phyloP scores from a whole-genome alignment of 2,888 invertebrate species.

The Vanessa cardui region DNA sequence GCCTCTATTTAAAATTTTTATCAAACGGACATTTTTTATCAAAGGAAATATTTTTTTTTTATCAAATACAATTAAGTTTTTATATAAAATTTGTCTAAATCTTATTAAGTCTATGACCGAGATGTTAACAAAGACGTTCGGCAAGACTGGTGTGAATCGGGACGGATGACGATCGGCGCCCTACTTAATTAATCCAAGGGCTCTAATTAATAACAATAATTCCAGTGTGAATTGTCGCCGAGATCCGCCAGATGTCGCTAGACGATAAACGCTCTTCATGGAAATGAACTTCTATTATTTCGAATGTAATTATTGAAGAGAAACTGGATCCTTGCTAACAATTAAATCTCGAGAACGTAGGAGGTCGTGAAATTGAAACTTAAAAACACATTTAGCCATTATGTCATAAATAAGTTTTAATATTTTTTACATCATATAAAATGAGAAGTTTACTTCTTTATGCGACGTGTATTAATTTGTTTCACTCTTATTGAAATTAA shows the following conservation, averaged over 20 bases:
- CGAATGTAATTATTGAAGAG: constrained; percentile 38
- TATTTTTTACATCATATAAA: too few species aligned
- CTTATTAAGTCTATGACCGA: constrained; percentile 50
- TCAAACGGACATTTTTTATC: too few species aligned
- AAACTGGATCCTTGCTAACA: constrained; percentile 13
- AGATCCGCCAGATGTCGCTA: constrained; percentile 72
- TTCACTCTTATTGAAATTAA: too few species aligned
- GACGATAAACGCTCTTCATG: constrained; percentile 47
- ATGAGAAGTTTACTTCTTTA: too few species aligned
- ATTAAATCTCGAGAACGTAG: constrained; percentile 8
- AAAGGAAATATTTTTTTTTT: not conserved
- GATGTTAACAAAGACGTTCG: constrained; percentile 79
- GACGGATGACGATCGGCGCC: constrained; percentile 76
- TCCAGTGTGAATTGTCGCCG: constrained; percentile 61
- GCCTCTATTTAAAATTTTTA: too few species aligned
- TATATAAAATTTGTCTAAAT: constrained; percentile 40
- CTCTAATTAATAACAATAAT: constrained; percentile 82
- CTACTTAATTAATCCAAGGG: constrained; percentile 79
- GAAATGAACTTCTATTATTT: constrained; percentile 41
- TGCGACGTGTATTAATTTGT: too few species aligned
- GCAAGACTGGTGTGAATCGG: constrained; percentile 68
- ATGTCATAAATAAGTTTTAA: too few species aligned
- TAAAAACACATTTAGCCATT: too few species aligned
- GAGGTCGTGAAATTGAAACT: constrained; percentile 7
- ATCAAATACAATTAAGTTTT: not conserved